These are phyloP conservation scores for Xerus rutilus DNA, from an alignment of 2,797 vertebrate species.

Conservation along the genomic window DNA sequence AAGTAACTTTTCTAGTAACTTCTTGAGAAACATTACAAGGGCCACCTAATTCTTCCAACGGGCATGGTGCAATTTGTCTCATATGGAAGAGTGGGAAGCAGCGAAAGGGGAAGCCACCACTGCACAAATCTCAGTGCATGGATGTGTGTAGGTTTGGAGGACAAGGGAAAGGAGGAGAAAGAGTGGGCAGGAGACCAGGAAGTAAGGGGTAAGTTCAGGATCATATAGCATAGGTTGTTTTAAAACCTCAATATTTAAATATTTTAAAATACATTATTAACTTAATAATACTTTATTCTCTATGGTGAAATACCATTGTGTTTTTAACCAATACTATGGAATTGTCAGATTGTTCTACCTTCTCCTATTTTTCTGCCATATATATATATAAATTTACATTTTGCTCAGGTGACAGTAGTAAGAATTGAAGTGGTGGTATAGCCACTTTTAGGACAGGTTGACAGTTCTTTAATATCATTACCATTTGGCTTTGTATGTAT, in stretches of 20 bases:
- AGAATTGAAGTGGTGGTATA: no score
- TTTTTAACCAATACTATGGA: background rate
- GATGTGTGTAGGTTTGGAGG: no score
- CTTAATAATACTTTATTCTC: background rate
- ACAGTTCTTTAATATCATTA: no score
- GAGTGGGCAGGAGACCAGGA: background rate
- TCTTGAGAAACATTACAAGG: background rate
- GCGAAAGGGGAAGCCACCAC: background rate
- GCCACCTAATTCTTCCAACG: background rate
- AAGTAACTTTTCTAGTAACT: background rate
- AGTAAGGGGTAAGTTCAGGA: background rate
- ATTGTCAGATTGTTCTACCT: background rate
- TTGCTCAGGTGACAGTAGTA: no score
- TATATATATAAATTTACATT: no score
- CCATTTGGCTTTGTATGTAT: no score
- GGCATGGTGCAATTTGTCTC: background rate
- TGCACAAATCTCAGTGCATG: no score
- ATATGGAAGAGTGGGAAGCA: background rate
- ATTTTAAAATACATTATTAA: background rate
- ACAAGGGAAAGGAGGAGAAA: background rate
- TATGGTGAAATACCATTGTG: background rate
- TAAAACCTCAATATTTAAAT: background rate
- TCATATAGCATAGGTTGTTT: background rate
- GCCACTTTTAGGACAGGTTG: no score
- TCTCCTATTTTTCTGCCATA: no score